Base-by-base conservation (phyloP, 2,888 invertebrate genomes). In the Lithophane socia region DNA sequence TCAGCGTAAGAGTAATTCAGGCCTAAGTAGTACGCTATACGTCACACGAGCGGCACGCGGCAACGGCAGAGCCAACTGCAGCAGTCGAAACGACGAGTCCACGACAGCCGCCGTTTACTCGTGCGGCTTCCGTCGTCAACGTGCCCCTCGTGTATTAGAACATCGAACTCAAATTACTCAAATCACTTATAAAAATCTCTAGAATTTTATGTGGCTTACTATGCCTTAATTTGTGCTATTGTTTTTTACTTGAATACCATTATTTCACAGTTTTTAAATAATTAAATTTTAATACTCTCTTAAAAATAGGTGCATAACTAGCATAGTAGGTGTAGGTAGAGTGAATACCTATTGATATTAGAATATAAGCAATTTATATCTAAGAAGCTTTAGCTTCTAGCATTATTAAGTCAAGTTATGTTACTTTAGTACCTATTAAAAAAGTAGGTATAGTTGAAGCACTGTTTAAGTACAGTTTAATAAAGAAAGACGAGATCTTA, bases 311-410 rank as follows among this genome's bases (percentile, higher is more conserved):
- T 24, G 13, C 3, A n/a, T 1, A n/a, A 1, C 16, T 60, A 60
- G 13, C 10, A 52, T 7, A 52, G 49, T n/a, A 56, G 8, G 7
- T 8, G 37, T n/a, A 49, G 7, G 16, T 24, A 8, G 7, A 64
- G 47, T 61, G 37, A 54, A 63, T 21, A 58, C 56, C n/a, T 56
- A 42, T n/a, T 65, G 52, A 56, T 77, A 80, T 78, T 60, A 60
- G 1, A 82, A 65, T 52, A 37, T 21, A 60, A 82, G 49, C 49
- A 44, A 44, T 58, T 42, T 63, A n/a, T n/a, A 24, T 7, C 0
- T 42, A 12, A 5, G 5, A 54, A 52, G 21, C 18, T 24, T 49
- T 75, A 44, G n/a, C n/a, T n/a, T n/a, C n/a, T n/a, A n/a, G n/a
- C n/a, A n/a, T n/a, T n/a, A n/a, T n/a, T n/a, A n/a, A n/a, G n/a